These are phyloP conservation scores for Tanytarsus gracilentus DNA, from an alignment of 2,888 invertebrate genomes.

Conservation along the genomic window DNA sequence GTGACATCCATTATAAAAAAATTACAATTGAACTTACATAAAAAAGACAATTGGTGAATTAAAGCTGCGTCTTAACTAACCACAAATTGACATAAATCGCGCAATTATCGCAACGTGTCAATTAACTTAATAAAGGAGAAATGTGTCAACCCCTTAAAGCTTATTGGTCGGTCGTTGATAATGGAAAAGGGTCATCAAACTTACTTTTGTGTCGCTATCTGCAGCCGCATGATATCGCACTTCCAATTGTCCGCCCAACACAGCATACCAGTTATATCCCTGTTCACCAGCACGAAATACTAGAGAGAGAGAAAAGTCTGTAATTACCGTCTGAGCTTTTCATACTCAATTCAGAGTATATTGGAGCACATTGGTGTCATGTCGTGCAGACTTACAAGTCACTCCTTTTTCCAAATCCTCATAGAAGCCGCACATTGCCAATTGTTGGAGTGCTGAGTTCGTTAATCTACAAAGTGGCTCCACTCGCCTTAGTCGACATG, in stretches of 20 bases:
- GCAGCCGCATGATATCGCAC: constrained; percentile 53
- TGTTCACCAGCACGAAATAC: constrained; percentile 70
- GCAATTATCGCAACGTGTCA: too few relatives aligned
- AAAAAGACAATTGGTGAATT: too few relatives aligned
- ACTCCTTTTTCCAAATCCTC: constrained; percentile 69
- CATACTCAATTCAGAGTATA: not conserved
- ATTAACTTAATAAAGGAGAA: too few relatives aligned
- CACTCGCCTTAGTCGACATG: constrained; percentile 54
- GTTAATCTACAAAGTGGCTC: constrained; percentile 56
- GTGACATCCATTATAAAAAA: too few relatives aligned
- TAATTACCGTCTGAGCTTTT: not conserved
- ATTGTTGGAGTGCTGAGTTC: constrained; percentile 59
- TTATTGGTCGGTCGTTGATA: too few relatives aligned
- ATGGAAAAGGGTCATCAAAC: constrained; percentile 31
- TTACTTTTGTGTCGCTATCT: constrained; percentile 53
- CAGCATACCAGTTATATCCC: constrained; percentile 71
- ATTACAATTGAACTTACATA: too few relatives aligned
- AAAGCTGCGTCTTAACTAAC: not conserved
- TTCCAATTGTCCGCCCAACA: constrained; percentile 61
- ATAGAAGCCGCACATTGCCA: constrained; percentile 66
- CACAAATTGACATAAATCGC: not conserved
- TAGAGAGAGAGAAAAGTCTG: constrained; percentile 35
- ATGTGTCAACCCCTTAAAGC: too few relatives aligned
- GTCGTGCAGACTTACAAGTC: constrained; percentile 52
- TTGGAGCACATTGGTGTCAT: not conserved